Evolutionary conservation across 2,888 invertebrate genomes (phyloP), one percentile per base, ranked within the genome.

Genomic region (Tenodera sinensis): DNA sequence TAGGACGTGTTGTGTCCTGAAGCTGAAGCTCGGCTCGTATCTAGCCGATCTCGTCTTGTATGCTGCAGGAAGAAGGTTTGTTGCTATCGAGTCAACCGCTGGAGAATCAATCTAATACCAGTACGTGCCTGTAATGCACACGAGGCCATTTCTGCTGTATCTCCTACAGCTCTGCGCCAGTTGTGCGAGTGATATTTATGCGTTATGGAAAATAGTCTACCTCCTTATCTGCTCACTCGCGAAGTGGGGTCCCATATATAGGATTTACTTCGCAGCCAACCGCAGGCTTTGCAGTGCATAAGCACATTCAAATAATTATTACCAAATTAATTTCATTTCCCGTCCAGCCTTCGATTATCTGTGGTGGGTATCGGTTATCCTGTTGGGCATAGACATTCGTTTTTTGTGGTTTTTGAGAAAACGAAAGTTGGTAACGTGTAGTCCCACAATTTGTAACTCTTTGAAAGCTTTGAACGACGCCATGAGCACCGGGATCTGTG

Each of bases 41-140:
- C 54, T 71, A 20, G 54, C 30, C 54, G 54, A 71, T 71, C 54
- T 71, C 54, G 54, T 71, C 54, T 71, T 71, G 54, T 71, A 71
- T 71, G 54, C 54, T 71, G 54, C 54, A 71, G 54, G 54, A 71
- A 71, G 20, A 71, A 71, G 54, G 54, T 71, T 71, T 71, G 54
- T 71, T 71, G 54, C 54, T 71, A 71, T 71, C 54, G 54, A 71
- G 54, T 71, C 54, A 71, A 71, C 54, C 54, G 54, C 54, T 71
- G 47, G 28, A 81, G 84, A 90, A 90, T 90, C 90, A 90, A 90
- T 90, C 90, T 88, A 89, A 90, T 88, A 84, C 85, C 42, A 83
- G 85, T 87, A 90, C 89, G 90, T 89, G 90, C 89, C 71, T 20
- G 84, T 84, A 87, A 84, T 89, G 83, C 81, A 87, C 87, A 89